phyloP scores from a whole-genome alignment of 2,113 vertebrate species.

The Dasyurus viverrinus region DNA sequence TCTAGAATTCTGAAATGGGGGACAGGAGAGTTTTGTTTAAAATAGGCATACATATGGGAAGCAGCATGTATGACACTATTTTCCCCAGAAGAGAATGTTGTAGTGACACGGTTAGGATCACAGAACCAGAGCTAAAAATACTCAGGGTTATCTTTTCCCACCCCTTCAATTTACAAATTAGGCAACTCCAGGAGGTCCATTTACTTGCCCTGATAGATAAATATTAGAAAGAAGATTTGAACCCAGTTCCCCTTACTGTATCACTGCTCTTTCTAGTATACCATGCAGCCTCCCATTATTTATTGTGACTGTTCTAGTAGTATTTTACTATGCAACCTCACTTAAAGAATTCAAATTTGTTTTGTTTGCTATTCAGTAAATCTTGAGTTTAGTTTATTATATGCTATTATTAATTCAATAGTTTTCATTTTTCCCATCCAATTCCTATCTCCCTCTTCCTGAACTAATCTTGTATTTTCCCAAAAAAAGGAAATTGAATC shows the following conservation, averaged over 20 bases:
- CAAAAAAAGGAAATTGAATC: slow-evolving; percentile 4
- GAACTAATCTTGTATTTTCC: slow-evolving; percentile 10
- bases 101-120: no score
- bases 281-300: neutral
- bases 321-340: neutral
- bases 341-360: neutral
- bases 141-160: neutral
- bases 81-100: no score
- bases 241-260: neutral
- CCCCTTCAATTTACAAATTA: neutral
- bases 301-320: neutral
- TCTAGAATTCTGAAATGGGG: slow-evolving; percentile 25
- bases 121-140: neutral
- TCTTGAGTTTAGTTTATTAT: slow-evolving; percentile 20
- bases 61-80: no score
- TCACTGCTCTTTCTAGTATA: neutral
- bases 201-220: neutral
- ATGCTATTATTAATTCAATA: slow-evolving; percentile 21
- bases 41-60: neutral
- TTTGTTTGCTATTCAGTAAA: slow-evolving; percentile 4
- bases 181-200: neutral
- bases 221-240: neutral
- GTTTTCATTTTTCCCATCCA: neutral
- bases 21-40: slow-evolving; percentile 17
- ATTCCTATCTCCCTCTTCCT: neutral